These are phyloP conservation scores for Onthophagus sagittarius DNA, from an alignment of 2,888 invertebrate genomes.

Conservation along the genomic window DNA sequence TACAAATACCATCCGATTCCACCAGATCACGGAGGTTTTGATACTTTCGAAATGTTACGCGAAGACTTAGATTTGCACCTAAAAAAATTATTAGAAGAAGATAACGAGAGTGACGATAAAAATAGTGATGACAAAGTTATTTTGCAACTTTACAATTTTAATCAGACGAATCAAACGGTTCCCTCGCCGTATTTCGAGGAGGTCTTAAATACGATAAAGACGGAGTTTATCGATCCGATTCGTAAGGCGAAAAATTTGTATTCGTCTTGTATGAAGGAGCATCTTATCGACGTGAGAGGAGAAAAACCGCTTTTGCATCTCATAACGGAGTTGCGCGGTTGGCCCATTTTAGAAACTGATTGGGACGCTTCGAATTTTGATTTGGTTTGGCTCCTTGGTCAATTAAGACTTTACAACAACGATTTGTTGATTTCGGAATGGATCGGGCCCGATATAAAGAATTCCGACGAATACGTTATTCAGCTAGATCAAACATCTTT, in stretches of 20 bases:
- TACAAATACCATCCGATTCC: constrained; percentile 80
- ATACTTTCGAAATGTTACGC: constrained; percentile 84
- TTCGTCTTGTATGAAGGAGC: constrained; percentile 82
- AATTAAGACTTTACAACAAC: constrained; percentile 75
- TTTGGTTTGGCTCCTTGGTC: constrained; percentile 70
- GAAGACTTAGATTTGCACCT: constrained; percentile 73
- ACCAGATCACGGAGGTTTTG: constrained; percentile 82
- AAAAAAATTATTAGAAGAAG: constrained; percentile 61
- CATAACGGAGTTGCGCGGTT: constrained; percentile 75
- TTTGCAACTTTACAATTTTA: constrained; percentile 19
- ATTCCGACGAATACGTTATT: constrained; percentile 85
- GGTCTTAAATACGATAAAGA: constrained; percentile 16
- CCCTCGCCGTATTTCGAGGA: constrained; percentile 22
- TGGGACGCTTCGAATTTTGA: constrained; percentile 69
- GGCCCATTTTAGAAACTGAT: constrained; percentile 70
- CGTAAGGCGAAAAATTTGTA: constrained; percentile 80
- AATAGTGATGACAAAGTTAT: not conserved
- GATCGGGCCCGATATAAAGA: constrained; percentile 91
- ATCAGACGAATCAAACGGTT: constrained; percentile 7
- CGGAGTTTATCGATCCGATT: constrained; percentile 56
- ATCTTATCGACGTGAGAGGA: constrained; percentile 65
- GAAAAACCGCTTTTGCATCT: constrained; percentile 67
- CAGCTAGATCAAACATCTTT: constrained; percentile 87
- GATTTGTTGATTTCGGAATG: constrained; percentile 81
- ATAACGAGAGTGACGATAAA: constrained; percentile 20